Base-by-base conservation (phyloP, 2,113 vertebrate genomes). In the Macroglossus sobrinus region DNA sequence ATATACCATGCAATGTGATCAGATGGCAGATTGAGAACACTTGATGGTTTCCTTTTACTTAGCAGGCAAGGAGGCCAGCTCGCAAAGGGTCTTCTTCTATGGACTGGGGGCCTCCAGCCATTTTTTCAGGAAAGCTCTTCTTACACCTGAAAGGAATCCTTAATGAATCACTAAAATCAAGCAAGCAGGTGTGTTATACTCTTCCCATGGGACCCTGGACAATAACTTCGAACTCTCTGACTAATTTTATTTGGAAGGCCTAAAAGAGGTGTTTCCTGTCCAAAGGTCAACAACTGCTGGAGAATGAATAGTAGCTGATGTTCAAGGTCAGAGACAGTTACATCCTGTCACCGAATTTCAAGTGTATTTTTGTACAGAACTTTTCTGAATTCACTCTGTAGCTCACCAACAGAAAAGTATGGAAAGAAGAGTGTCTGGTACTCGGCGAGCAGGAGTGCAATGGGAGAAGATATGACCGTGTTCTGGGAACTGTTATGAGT, bases 391-490 rank as follows among this genome's bases (percentile, higher is more conserved):
- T 81, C 21, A 10, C 21, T 80, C 38, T 92, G 45, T n/a, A 57
- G 57, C 19, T 40, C 38, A 35, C 40, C 21, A 71, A 30, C 10
- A 82, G 21, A n/a, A 38, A 35, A 43, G 2, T 3, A 8, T 3
- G 10, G 4, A 30, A 30, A 22, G 55, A 93, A 59, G 24, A 43
- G 2, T 19, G 2, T 38, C 33, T 22, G 11, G 59, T 45, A 2
- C 59, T 45, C 8, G 16, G 16, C 11, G 8, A 38, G 22, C 3
- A 0, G 15, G 4, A 4, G n/a, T 5, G 38, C 26, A 30, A 19
- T 55, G 0, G 30, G 15, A 57, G 21, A 57, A 50, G 53, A 63
- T 5, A 55, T 16, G 33, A 19, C 8, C 55, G 16, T 5, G 5
- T 22, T n/a, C 47, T n/a, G 13, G 35, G 14, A 40, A 61, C 53